Evolutionary conservation across 2,113 vertebrate species (phyloP), one percentile per base, ranked within the genome.

Genomic region (Peromyscus polionotus): DNA sequence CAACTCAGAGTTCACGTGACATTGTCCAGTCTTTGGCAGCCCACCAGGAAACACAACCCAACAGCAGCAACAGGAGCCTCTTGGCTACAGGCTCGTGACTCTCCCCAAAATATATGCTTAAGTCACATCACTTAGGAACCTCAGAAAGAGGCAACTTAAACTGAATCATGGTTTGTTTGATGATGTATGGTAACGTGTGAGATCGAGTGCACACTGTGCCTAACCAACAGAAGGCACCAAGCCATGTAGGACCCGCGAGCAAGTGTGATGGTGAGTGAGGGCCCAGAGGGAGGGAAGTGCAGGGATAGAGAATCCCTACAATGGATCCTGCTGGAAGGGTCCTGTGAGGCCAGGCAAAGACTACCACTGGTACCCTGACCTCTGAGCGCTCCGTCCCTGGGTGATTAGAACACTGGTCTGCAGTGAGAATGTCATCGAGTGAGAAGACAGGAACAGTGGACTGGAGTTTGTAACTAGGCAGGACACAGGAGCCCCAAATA

Each of bases 261-360:
- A n/a, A 42, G 22, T 63, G n/a, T n/a, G 16, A 42, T 5, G 39
- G 14, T 63, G 59, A 63, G 22, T 42, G 24, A 61, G n/a, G 48
- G 33, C 13, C 17, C 0, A n/a, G 0, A 0, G 33, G 13, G 54
- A 45, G 57, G 17, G 17, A 48, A 8, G 61, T 5, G 0, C 16
- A 85, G 61, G 31, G 28, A 10, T 2, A 61, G 51, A 7, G 22
- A 4, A 7, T 16, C 33, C 54, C 59, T 39, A 39, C 22, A 84
- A 14, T 39, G 10, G 57, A 42, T 19, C 39, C 26, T 42, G 9
- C 39, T 45, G 54, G 19, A 68, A 51, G 45, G 63, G 28, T 36
- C 45, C 65, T 13, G 48, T 0, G 1, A 51, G 57, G 72, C 16
- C 16, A 39, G 26, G 22, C 1, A 22, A 36, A 13, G 39, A 16